Conservation (phyloP, 2,888 invertebrate genomes). For the Drosophila longiperda region DNA sequence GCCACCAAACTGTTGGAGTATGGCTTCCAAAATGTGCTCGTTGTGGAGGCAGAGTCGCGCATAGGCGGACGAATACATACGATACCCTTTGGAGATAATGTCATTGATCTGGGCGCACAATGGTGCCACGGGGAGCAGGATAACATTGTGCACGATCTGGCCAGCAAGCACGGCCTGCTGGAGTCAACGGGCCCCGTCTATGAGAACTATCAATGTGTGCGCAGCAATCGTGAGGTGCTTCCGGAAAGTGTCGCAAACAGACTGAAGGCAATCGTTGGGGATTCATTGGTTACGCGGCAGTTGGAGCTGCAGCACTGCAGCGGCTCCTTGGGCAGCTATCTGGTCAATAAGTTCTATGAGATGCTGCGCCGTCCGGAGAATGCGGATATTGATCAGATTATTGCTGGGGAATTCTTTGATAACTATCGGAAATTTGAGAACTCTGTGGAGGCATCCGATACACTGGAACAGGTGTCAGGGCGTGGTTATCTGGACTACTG, state of each 20-base stretch:
- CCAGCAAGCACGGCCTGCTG: slow-evolving; percentile 79
- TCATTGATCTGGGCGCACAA: slow-evolving; percentile 85
- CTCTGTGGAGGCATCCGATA: slow-evolving; percentile 87
- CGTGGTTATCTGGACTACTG: slow-evolving; percentile 88
- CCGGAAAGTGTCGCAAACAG: slow-evolving; percentile 83
- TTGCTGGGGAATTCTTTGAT: slow-evolving; percentile 86
- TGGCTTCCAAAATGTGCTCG: slow-evolving; percentile 86
- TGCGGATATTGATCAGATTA: slow-evolving; percentile 84
- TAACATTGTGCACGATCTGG: slow-evolving; percentile 82
- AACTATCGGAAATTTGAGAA: slow-evolving; percentile 87
- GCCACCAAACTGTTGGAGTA: slow-evolving; percentile 84
- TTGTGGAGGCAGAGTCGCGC: slow-evolving; percentile 88
- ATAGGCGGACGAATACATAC: slow-evolving; percentile 88
- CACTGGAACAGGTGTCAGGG: slow-evolving; percentile 89
- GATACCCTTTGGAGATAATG: slow-evolving; percentile 86
- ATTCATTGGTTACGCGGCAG: slow-evolving; percentile 83
- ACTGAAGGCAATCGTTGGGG: slow-evolving; percentile 84
- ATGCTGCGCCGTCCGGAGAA: slow-evolving; percentile 81
- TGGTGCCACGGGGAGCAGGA: slow-evolving; percentile 85
- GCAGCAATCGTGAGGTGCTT: slow-evolving; percentile 84
- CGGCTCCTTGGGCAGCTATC: slow-evolving; percentile 82
- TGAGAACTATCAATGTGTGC: slow-evolving; percentile 82
- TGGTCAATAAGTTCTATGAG: slow-evolving; percentile 82
- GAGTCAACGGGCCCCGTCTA: slow-evolving; percentile 83
- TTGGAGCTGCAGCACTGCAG: slow-evolving; percentile 81